phyloP scores from a whole-genome alignment of 1,140 invertebrate species.

The Catajapyx aquilonaris region DNA sequence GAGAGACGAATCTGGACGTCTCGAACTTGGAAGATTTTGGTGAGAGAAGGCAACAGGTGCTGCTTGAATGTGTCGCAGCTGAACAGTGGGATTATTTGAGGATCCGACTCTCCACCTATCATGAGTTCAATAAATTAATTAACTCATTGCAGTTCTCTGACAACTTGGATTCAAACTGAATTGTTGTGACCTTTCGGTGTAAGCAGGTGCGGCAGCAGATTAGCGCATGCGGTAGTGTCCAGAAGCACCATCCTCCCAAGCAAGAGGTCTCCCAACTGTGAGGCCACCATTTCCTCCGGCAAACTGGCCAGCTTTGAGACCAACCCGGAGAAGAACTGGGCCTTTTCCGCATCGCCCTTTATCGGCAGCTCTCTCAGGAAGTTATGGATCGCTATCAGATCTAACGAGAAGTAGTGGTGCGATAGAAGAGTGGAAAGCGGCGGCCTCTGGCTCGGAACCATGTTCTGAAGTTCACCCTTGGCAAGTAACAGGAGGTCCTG shows the following conservation, averaged over 20 bases:
- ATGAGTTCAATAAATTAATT: too few species aligned
- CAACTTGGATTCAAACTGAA: too few species aligned
- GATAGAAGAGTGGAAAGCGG: constrained; percentile 35
- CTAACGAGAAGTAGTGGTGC: constrained; percentile 56
- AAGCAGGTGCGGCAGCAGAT: constrained; percentile 52
- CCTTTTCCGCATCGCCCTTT: constrained; percentile 49
- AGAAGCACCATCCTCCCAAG: constrained; percentile 61
- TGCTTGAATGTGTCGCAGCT: constrained; percentile 37
- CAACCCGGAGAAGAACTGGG: constrained; percentile 44
- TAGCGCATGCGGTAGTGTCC: constrained; percentile 47
- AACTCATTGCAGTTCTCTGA: too few species aligned
- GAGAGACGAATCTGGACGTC: constrained; percentile 49
- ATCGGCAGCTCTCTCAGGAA: constrained; percentile 59
- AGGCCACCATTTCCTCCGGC: constrained; percentile 52
- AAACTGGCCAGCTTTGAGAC: constrained; percentile 36
- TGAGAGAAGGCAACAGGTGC: constrained; percentile 43
- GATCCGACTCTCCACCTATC: too few species aligned
- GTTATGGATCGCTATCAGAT: constrained; percentile 57
- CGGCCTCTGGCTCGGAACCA: constrained; percentile 31
- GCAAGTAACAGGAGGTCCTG: constrained; percentile 43
- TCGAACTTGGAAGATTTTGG: constrained; percentile 52
- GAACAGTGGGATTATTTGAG: too few species aligned
- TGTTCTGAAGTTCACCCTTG: constrained; percentile 34
- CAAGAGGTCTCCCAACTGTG: constrained; percentile 46
- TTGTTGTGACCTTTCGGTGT: too few species aligned